Conservation (phyloP, 2,797 vertebrate species). For the Muscicapa striata region DNA sequence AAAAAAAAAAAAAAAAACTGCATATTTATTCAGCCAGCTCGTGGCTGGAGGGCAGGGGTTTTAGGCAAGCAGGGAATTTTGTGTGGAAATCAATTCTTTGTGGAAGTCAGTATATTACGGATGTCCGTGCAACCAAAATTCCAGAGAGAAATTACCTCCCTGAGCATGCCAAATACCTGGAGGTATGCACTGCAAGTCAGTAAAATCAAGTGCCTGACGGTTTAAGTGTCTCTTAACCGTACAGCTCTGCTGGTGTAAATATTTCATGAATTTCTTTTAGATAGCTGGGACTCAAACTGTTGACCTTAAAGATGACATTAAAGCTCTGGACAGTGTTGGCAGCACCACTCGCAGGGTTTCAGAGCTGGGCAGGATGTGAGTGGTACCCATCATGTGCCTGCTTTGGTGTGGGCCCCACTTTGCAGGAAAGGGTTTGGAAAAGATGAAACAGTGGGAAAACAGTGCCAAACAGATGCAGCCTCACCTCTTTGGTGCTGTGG, state of each 20-base stretch:
- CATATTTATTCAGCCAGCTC: slow-evolving; percentile 72
- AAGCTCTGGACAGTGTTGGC: not conserved
- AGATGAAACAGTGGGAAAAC: not conserved
- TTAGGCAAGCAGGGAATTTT: slow-evolving; percentile 81
- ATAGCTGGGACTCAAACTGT: not conserved
- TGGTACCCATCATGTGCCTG: fast-evolving
- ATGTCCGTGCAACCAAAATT: slow-evolving; percentile 77
- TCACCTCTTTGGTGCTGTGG: not conserved
- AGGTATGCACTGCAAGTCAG: slow-evolving; percentile 59
- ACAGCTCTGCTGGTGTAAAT: slow-evolving; percentile 18
- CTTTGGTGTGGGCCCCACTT: fast-evolving
- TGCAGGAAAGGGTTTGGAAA: not conserved
- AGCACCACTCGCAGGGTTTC: not conserved
- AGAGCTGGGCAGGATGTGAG: not conserved
- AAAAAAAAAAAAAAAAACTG: not conserved
- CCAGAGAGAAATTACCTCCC: slow-evolving; percentile 79
- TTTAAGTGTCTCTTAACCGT: slow-evolving; percentile 71
- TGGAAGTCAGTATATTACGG: slow-evolving; percentile 76
- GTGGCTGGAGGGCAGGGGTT: slow-evolving; percentile 69
- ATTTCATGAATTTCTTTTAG: not conserved
- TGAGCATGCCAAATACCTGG: slow-evolving; percentile 65
- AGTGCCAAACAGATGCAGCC: not conserved
- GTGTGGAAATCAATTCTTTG: slow-evolving; percentile 83
- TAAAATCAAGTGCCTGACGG: slow-evolving; percentile 63
- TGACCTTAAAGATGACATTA: not conserved